phyloP scores from a whole-genome alignment of 92 coral and sea anemone species.

The Metridium senile region DNA sequence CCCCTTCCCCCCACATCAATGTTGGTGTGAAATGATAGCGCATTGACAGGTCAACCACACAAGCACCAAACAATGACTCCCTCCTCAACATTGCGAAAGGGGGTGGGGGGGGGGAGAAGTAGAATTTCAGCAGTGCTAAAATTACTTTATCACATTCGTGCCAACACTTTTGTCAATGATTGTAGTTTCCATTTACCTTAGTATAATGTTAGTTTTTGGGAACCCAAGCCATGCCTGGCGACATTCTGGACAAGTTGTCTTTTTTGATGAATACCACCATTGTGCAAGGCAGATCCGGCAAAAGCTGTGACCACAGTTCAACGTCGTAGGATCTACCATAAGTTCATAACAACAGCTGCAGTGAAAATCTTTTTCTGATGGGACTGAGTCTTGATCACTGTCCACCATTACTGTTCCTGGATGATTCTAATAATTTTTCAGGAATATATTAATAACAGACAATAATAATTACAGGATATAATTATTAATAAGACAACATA shows the following conservation, averaged over 20 bases:
- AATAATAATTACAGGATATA: too few species aligned
- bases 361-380: slow-evolving; percentile 70
- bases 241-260: slow-evolving; percentile 87
- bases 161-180: too few species aligned
- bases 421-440: background rate
- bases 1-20: too few species aligned
- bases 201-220: slow-evolving; percentile 73
- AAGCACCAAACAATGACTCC: too few species aligned
- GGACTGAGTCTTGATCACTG: slow-evolving; percentile 23
- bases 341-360: slow-evolving; percentile 95
- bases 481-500: too few species aligned
- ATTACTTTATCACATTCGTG: too few species aligned
- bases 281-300: slow-evolving; percentile 90
- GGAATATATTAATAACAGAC: background rate
- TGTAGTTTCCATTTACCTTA: slow-evolving; percentile 51
- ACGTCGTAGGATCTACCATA: slow-evolving; percentile 95
- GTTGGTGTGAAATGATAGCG: too few species aligned
- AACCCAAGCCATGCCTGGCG: slow-evolving; percentile 82
- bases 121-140: too few species aligned
- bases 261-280: slow-evolving; percentile 83
- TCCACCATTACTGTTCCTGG: slow-evolving; percentile 6
- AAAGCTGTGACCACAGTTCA: slow-evolving; percentile 96
- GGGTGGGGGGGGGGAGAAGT: too few species aligned
- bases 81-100: too few species aligned
- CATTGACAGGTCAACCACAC: too few species aligned